Evolutionary conservation across 2,888 invertebrate species (phyloP).

Genomic region (Phasia obesa): DNA sequence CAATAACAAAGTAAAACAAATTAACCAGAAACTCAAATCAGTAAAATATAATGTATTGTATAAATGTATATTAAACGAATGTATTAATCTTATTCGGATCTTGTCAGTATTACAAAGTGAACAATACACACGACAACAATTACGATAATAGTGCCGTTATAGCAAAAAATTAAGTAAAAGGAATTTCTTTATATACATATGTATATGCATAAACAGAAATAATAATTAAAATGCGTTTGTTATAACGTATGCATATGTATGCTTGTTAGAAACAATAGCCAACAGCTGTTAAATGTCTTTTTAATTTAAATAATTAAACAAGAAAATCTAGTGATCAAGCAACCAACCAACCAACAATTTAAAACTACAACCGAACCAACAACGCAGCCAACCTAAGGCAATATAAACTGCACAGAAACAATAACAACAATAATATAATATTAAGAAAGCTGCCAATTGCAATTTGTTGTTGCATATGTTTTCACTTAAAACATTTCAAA

Average conservation of each 20-base stretch:
- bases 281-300: constrained; percentile 67
- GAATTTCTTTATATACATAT: constrained; percentile 37
- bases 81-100: neutral
- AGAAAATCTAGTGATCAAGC: constrained; percentile 51
- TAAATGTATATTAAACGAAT: neutral
- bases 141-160: neutral
- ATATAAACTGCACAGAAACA: constrained; percentile 51
- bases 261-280: constrained; percentile 45
- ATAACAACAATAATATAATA: constrained; percentile 27
- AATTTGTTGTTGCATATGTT: constrained; percentile 69
- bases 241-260: neutral
- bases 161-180: constrained; percentile 3
- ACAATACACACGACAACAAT: constrained; percentile 7
- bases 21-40: constrained; percentile 4
- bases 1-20: neutral
- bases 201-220: neutral
- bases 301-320: constrained; percentile 59
- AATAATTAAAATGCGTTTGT: constrained; percentile 38
- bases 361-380: constrained; percentile 15
- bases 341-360: constrained; percentile 45
- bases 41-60: neutral
- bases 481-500: constrained; percentile 65
- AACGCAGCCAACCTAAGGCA: constrained; percentile 28
- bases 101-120: constrained; percentile 16
- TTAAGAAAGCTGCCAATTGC: constrained; percentile 61